Evolutionary conservation across 2,888 invertebrate species (phyloP), one percentile per base, ranked within the genome.

Genomic region (Slavum lentiscoides): DNA sequence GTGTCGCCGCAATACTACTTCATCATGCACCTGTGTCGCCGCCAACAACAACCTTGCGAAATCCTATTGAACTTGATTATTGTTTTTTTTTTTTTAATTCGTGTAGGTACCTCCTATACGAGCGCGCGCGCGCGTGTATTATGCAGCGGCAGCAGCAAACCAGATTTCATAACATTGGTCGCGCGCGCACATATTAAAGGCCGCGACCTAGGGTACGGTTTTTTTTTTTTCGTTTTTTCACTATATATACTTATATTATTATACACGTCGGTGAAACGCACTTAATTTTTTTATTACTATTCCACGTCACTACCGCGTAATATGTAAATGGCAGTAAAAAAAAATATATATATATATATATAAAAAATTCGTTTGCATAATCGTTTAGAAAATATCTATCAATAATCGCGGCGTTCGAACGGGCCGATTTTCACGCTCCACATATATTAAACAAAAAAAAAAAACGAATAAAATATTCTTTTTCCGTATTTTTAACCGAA

Each of bases 1-100:
- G 43, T 43, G 80, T 80, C 80, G 55, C 64, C 5, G n/a, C 8
- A 39, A 55, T n/a, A 21, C 43, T 43, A 1, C 30, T 2, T 2
- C 30, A 30, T 30, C 55, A 19, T 62, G 66, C 69, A 69, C 76
- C 59, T 70, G 69, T 49, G 76, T 58, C 74, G 53, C 49, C 55
- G 37, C 15, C 30, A 37, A 58, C 30, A 37, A 58, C 72, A 72
- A 69, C 77, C 69, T 80, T 80, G 80, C 72, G 72, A 70, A 80
- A 80, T 80, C 39, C 7, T 70, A 72, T 80, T 72, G 80, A 80
- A 77, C 77, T 76, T 76, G 76, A 76, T 77, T 70, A 53, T 76
- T 6, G 7, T 43, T 43, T 43, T 43, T 43, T 43, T 43, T 43
- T 49, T 62, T 68, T 69, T 69, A 68, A 59, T 68, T 76, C 21